Percentiles rank a stretch among this genome's conserved stretches.
Evolutionary conservation across 2,797 vertebrate genomes (phyloP).

Genomic region (Borostomias antarcticus): DNA sequence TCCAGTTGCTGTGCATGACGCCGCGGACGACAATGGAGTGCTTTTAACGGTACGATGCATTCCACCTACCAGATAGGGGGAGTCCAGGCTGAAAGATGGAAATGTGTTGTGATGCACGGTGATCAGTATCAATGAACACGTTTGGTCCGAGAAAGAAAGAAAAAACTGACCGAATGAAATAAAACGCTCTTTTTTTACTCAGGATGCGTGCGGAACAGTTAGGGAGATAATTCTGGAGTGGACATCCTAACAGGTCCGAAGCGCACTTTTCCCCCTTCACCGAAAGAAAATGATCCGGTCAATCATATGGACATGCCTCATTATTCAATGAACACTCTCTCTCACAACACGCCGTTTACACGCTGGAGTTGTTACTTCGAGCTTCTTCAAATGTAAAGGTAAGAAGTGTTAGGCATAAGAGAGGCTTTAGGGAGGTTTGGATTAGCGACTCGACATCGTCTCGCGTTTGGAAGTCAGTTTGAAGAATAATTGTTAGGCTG

Average conservation of each 20-base stretch:
- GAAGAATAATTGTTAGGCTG: conserved; percentile 63
- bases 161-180: conserved; percentile 69
- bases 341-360: conserved; percentile 87
- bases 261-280: conserved; percentile 88
- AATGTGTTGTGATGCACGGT: conserved; percentile 86
- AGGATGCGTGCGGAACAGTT: conserved; percentile 82
- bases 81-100: conserved; percentile 86
- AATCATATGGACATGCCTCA: conserved; percentile 95
- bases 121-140: conserved; percentile 87
- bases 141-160: conserved; percentile 73
- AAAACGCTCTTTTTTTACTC: conserved; percentile 73
- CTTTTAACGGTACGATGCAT: conserved; percentile 93
- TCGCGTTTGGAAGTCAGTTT: conserved; percentile 82
- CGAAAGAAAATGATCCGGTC: conserved; percentile 91
- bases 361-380: conserved; percentile 88
- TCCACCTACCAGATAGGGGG: conserved; percentile 93
- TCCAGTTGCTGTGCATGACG: conserved; percentile 88
- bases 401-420: conserved; percentile 83
- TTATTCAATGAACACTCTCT: conserved; percentile 92
- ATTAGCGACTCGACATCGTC: conserved; percentile 56
- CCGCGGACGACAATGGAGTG: conserved; percentile 91
- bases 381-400: conserved; percentile 85
- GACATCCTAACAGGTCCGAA: conserved; percentile 88
- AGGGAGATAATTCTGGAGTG: conserved; percentile 80
- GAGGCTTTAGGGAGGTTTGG: conserved; percentile 40